phyloP scores from a whole-genome alignment of 2,888 invertebrate species.

The Zygothrica quintamaculata region DNA sequence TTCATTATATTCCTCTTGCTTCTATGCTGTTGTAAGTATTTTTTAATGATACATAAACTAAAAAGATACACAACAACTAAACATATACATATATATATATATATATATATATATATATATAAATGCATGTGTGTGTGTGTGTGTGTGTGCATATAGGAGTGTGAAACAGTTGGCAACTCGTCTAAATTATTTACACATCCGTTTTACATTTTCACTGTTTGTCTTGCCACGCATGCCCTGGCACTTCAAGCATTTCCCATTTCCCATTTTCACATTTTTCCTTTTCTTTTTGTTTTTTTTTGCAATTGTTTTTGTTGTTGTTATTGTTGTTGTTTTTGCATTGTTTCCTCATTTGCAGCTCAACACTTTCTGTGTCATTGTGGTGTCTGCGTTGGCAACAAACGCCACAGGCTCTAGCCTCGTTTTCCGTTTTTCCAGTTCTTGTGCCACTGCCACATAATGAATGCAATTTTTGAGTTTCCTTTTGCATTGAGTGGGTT shows the following conservation, averaged over 20 bases:
- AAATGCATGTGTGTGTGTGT: constrained; percentile 22
- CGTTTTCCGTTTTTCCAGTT: constrained; percentile 57
- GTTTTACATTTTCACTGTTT: constrained; percentile 74
- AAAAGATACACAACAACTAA: constrained; percentile 69
- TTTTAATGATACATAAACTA: constrained; percentile 80
- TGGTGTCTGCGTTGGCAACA: constrained; percentile 64
- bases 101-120: constrained; percentile 13
- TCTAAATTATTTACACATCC: constrained; percentile 81
- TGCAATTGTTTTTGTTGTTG: constrained; percentile 13
- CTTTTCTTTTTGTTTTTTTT: too few relatives aligned
- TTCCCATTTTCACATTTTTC: constrained; percentile 46
- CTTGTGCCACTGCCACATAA: constrained; percentile 75
- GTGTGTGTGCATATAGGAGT: constrained; percentile 21
- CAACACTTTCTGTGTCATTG: constrained; percentile 77
- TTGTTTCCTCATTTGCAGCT: constrained; percentile 77
- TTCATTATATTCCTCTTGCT: constrained; percentile 52
- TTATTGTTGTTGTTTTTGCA: constrained; percentile 44
- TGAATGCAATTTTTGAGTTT: constrained; percentile 82
- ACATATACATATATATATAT: constrained; percentile 9
- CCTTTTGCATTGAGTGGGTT: constrained; percentile 51
- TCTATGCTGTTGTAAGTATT: constrained; percentile 66
- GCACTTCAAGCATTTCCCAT: constrained; percentile 65
- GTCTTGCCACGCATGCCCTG: constrained; percentile 64
- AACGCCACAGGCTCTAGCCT: constrained; percentile 67
- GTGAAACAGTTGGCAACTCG: constrained; percentile 61